These are phyloP conservation scores for Macrotis lagotis DNA, from an alignment of 2,113 vertebrate genomes.

Conservation along the genomic window DNA sequence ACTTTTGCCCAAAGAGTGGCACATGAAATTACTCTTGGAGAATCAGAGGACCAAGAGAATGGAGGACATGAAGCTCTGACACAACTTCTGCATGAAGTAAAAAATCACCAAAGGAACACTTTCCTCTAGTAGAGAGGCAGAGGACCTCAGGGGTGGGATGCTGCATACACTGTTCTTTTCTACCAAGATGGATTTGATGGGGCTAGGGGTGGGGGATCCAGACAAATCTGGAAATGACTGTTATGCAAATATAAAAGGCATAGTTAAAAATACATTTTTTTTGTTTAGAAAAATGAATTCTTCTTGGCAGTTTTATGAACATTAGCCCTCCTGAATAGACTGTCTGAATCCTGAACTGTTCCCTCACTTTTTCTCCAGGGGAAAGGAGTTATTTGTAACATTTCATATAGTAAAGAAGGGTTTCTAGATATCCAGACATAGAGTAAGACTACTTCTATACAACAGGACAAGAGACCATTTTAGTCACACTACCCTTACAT, in stretches of 20 bases:
- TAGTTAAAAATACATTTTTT: not conserved
- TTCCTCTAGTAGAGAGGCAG: not conserved
- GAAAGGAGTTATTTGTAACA: not conserved
- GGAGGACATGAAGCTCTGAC: not conserved
- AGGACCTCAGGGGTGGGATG: not conserved
- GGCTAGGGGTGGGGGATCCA: not conserved
- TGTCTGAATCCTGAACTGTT: not conserved
- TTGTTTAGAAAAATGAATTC: not conserved
- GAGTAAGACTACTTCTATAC: not conserved
- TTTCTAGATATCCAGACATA: not conserved
- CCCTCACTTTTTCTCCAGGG: not conserved
- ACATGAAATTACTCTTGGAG: not conserved
- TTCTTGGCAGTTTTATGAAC: not conserved
- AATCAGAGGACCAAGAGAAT: not conserved
- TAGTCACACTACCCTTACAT: not conserved
- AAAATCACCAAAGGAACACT: not conserved
- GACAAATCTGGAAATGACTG: not conserved
- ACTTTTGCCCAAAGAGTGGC: not conserved
- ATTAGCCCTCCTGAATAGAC: not conserved
- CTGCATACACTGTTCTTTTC: not conserved
- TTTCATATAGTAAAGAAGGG: not conserved
- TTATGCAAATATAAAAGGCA: not conserved
- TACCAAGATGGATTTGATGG: not conserved
- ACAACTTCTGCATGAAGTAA: not conserved
- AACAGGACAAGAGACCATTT: not conserved